Conservation (phyloP, 2,797 vertebrate species). For the Fistularia tabacaria region DNA sequence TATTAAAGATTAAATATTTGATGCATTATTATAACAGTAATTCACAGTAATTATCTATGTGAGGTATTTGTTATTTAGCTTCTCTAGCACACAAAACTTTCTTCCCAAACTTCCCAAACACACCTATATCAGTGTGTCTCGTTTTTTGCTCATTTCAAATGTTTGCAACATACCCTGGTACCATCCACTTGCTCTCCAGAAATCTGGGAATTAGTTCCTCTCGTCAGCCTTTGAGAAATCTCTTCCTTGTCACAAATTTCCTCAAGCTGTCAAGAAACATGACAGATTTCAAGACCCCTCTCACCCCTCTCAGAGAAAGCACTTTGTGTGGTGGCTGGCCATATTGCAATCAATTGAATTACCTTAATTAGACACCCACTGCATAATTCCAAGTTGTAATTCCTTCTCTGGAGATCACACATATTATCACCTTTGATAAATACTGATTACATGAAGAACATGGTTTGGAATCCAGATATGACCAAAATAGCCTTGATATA, state of each 20-base stretch:
- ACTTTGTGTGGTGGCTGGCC: slow-evolving; percentile 8
- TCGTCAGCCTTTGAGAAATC: slow-evolving; percentile 7
- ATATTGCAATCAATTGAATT: slow-evolving; percentile 44
- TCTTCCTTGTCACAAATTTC: neutral
- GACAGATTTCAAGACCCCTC: slow-evolving; percentile 18
- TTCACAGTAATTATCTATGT: too few relatives aligned
- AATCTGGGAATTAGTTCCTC: slow-evolving; percentile 3
- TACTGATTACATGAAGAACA: slow-evolving; percentile 45
- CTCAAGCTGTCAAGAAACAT: slow-evolving; percentile 25
- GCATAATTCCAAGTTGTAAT: slow-evolving; percentile 42
- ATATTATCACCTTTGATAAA: slow-evolving; percentile 43
- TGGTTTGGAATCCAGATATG: slow-evolving; percentile 47
- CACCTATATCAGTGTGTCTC: too few relatives aligned
- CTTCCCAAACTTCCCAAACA: too few relatives aligned
- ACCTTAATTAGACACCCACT: slow-evolving; percentile 44
- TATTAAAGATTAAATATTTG: too few relatives aligned
- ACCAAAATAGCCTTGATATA: slow-evolving; percentile 37
- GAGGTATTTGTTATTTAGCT: too few relatives aligned
- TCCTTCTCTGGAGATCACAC: slow-evolving; percentile 32
- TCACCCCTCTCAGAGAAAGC: slow-evolving; percentile 25
- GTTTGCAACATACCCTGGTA: too few relatives aligned
- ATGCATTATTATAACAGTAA: too few relatives aligned
- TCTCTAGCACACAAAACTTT: too few relatives aligned
- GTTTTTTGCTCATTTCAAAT: too few relatives aligned
- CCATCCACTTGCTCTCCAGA: too few relatives aligned